Evolutionary conservation across 2,113 vertebrate species (phyloP).

Genomic region (Microtus pennsylvanicus): DNA sequence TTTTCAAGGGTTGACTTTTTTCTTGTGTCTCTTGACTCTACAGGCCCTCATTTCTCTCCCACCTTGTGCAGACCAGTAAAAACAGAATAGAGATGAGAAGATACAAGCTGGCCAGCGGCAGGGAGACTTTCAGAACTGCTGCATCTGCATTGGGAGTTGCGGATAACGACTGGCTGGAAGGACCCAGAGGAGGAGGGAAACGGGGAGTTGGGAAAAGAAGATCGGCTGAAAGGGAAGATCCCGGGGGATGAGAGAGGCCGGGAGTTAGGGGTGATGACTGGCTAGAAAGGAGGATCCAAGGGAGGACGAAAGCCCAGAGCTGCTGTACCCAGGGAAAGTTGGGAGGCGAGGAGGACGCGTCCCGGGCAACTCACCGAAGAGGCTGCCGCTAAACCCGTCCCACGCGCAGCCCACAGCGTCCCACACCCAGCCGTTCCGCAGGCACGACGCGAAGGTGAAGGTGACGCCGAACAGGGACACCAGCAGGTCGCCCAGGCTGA

Average conservation of each 20-base stretch:
- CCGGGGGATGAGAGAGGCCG: not conserved
- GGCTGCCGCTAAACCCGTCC: slow-evolving; percentile 95
- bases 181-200: not conserved
- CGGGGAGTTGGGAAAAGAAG: not conserved
- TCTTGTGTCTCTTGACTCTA: not conserved
- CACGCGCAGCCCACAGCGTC: slow-evolving; percentile 90
- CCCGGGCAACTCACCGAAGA: slow-evolving; percentile 91
- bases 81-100: not conserved
- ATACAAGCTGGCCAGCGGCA: too few relatives aligned
- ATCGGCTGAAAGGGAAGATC: not conserved
- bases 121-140: not conserved
- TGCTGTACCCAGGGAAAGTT: not conserved
- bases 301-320: not conserved
- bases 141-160: not conserved
- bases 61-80: not conserved
- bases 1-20: not conserved
- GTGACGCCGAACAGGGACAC: slow-evolving; percentile 90
- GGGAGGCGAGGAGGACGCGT: not conserved
- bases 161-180: not conserved
- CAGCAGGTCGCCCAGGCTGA: slow-evolving; percentile 93
- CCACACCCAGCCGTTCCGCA: slow-evolving; percentile 92
- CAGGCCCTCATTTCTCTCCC: not conserved
- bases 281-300: not conserved
- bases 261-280: not conserved
- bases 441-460: slow-evolving; percentile 93